Evolutionary conservation across 2,113 vertebrate species (phyloP), one percentile per base, ranked within the genome.

Genomic region (Heterotis niloticus): DNA sequence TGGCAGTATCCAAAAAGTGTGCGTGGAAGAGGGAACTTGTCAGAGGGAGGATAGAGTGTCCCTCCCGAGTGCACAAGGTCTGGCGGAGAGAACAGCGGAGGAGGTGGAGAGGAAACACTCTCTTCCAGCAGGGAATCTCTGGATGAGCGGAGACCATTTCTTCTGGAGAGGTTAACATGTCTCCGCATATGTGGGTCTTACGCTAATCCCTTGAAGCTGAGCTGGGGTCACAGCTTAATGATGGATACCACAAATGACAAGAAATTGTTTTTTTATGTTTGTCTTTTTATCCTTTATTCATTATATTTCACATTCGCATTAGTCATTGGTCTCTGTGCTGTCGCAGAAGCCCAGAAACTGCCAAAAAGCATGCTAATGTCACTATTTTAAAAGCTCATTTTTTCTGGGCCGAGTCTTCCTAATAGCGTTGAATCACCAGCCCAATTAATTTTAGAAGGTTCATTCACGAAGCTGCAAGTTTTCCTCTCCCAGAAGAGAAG

Each of bases 111-210:
- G 68, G 26, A 18, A 29, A 34, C 0, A 4, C 7, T 20, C 28
- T 54, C 20, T 64, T 24, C 59, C 20, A 24, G 69, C 23, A 64
- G 29, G 69, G 62, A 12, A 11, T 18, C 20, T 57, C 66, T 54
- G 64, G 51, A 24, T 78, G 65, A 78, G 12, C 2, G 76, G 23
- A 54, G 16, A 13, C 66, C 34, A 64, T 64, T 66, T 51, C 64
- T 67, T 28, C 51, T 59, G 64, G 23, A 52, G 56, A 66, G 20
- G 60, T 65, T 67, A 65, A 28, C 24, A 29, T 80, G 11, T 75
- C 44, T 44, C 70, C 59, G 17, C 59, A 74, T 62, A 79, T 75
- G 70, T 54, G 78, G 52, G 23, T 65, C 52, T 64, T 57, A 62
- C 17, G 54, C 57, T 20, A 67, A 51, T 79, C 72, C 64, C 17